A percentile compares a stretch with the other conserved stretches of the same genome.
Conservation (phyloP, 2,888 invertebrate species). For the Spodoptera exigua region DNA sequence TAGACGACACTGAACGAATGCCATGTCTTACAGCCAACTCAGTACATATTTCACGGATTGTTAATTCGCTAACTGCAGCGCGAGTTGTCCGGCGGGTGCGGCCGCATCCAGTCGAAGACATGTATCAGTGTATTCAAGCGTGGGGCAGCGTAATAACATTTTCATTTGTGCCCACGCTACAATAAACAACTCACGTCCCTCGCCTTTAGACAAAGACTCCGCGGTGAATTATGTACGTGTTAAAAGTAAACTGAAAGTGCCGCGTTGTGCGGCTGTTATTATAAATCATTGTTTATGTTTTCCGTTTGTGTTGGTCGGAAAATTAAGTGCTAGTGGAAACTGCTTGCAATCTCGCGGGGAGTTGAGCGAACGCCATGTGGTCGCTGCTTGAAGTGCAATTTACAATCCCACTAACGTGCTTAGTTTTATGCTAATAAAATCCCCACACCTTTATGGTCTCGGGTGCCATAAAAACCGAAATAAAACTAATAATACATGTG, state of each 20-base stretch:
- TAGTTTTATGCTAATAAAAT: constrained; percentile 61
- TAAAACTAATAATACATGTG: constrained; percentile 38
- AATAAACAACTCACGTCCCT: constrained; percentile 89
- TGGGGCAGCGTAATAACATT: constrained; percentile 86
- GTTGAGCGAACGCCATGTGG: constrained; percentile 73
- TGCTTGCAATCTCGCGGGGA: constrained; percentile 79
- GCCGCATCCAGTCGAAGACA: constrained; percentile 62
- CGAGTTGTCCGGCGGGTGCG: constrained; percentile 25
- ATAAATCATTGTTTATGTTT: constrained; percentile 90
- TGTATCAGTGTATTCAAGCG: constrained; percentile 68
- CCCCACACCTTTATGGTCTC: constrained; percentile 29
- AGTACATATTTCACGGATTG: constrained; percentile 29
- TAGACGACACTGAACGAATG: not conserved
- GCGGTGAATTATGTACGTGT: constrained; percentile 89
- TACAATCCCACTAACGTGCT: constrained; percentile 62
- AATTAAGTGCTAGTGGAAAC: constrained; percentile 86
- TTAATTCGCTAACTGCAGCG: constrained; percentile 1
- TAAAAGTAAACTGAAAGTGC: constrained; percentile 89
- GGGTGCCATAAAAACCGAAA: constrained; percentile 43
- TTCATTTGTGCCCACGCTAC: constrained; percentile 88
- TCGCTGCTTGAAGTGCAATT: constrained; percentile 69
- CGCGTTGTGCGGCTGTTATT: constrained; percentile 88
- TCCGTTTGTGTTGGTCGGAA: constrained; percentile 86
- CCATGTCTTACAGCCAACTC: constrained; percentile 7
- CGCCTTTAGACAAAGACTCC: constrained; percentile 88